Base-by-base conservation (phyloP, 2,888 invertebrate genomes). In the Lasioglossum calceatum region DNA sequence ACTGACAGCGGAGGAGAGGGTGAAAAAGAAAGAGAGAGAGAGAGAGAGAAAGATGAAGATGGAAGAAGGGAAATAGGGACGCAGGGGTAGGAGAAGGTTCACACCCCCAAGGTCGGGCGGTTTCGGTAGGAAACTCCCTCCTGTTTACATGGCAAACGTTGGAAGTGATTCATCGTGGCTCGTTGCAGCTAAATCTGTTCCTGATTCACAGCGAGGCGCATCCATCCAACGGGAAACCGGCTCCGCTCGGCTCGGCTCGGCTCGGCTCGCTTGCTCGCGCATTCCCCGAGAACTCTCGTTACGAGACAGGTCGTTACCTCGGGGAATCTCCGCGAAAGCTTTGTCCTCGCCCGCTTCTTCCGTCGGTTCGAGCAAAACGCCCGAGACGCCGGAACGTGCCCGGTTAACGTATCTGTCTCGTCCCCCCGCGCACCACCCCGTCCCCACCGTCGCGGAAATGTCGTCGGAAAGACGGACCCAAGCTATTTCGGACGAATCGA, bases 131-230 rank as follows among this genome's bases (percentile, higher is more conserved):
- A 78, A 88, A 81, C 82, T 90, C 88, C 86, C 85, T 42, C 82
- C 79, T 92, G 92, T 92, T 93, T 92, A 89, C 92, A 90, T 74
- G 84, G 89, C 87, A 91, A 93, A 92, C 91, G 89, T 78, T 81
- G 84, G 74, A 72, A 88, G 86, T 90, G 85, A 90, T 89, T 90
- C 90, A 88, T 88, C 90, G 86, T 79, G 87, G 81, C 72, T 90
- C 87, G 87, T 84, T 87, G 89, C 70, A 76, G 86, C 87, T 89
- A 89, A 92, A 90, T 90, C 84, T 87, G 87, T 87, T 87, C 81
- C 81, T 78, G 87, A 88, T 88, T 90, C 88, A 85, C 76, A 78
- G 79, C 23, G 36, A 27, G 27, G 61, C 61, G 61, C 27, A 32
- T 61, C 75, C 44, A 50, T 73, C 50, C 71, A 76, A 54, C 23